phyloP scores from a whole-genome alignment of 2,888 invertebrate genomes.

The Synergus itoensis region DNA sequence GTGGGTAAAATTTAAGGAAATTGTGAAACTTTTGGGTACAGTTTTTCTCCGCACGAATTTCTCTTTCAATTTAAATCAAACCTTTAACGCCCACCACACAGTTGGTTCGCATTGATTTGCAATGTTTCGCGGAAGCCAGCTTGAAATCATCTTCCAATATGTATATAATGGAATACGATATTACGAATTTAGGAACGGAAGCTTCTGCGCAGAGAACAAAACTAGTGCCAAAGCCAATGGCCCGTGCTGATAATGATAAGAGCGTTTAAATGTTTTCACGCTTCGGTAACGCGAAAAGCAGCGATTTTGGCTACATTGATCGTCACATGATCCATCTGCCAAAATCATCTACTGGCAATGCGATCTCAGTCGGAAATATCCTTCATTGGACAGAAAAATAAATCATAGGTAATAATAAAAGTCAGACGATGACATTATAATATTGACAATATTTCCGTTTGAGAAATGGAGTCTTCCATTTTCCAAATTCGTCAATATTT shows the following conservation, averaged over 20 bases:
- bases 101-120: neutral
- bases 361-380: neutral
- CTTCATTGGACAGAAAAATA: neutral
- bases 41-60: neutral
- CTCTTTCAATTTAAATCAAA: neutral
- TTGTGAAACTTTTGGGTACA: too few relatives aligned
- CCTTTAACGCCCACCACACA: neutral
- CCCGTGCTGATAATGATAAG: constrained; percentile 25
- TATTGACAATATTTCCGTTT: neutral
- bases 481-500: neutral
- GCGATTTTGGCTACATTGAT: constrained; percentile 20
- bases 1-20: too few relatives aligned
- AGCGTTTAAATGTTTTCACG: constrained; percentile 19
- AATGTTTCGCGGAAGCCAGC: neutral
- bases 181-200: constrained; percentile 8
- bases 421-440: neutral
- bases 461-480: neutral
- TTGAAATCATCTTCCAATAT: constrained; percentile 2
- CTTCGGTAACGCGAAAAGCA: constrained; percentile 23
- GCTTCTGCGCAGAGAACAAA: constrained; percentile 13
- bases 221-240: constrained; percentile 1
- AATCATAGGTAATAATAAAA: neutral
- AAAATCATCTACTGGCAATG: constrained; percentile 43
- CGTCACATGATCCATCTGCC: constrained; percentile 24
- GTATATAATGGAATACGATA: neutral